Evolutionary conservation across 2,888 invertebrate species (phyloP), one percentile per base, ranked within the genome.

Genomic region (Callosobruchus maculatus): DNA sequence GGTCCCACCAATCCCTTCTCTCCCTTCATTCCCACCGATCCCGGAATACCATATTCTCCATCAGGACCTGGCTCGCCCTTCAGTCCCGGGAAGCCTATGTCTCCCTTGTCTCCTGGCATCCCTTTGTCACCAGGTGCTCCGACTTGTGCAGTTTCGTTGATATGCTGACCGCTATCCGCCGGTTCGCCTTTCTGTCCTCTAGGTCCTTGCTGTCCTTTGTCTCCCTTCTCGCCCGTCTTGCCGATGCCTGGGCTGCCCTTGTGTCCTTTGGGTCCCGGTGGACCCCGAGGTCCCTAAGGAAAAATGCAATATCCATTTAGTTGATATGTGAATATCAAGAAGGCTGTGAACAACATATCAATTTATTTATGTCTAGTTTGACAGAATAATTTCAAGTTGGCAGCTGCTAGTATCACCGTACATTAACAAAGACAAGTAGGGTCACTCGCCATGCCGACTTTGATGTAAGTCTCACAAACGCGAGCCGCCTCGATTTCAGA

Each of bases 1-100:
- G 93, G 90, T 78, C 97, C 97, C 69, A 92, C 91, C 78, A 96
- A 88, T 79, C 97, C 97, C 83, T 97, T 97, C 88, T 97, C 97
- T 81, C 97, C 97, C 85, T 93, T 94, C 78, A 89, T 87, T 72
- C 95, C 95, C 72, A 87, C 79, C 74, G 86, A 85, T 69, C 95
- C 95, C 20, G 90, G 85, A 73, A 89, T 84, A 69, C 97, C 97
- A 80, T 91, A 89, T 80, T 92, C 92, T 73, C 96, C 96, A 77
- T 90, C 89, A 0, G 88, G 86, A 22, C 96, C 96, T 2, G 89
- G 88, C 75, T 93, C 92, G 74, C 96, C 96, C 81, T 92, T 92
- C 72, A 89, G 89, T 49, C 95, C 95, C 77, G 89, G 88, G 0
- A 83, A 82, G 49, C 93, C 93, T 5, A 87, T 84, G 78, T 89